phyloP scores from a whole-genome alignment of 1,140 invertebrate species.

The Papilio polytes region DNA sequence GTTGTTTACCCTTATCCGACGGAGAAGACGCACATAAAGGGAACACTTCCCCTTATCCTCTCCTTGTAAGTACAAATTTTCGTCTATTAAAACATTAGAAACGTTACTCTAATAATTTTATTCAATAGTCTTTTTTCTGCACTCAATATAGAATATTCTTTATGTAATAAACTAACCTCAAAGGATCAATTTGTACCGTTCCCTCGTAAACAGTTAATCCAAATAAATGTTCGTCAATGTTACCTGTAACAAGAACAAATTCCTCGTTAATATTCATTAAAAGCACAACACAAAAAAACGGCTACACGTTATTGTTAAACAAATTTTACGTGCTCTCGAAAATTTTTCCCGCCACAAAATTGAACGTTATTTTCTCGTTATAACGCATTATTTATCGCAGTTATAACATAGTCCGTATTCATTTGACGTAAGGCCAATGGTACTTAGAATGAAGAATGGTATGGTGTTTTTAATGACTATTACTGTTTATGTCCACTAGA shows the following conservation, averaged over 20 bases:
- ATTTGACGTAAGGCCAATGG: constrained; percentile 7
- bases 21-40: too few relatives aligned
- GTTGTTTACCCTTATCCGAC: too few relatives aligned
- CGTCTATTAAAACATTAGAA: too few relatives aligned
- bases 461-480: not conserved
- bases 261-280: constrained; percentile 49
- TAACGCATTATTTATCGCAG: constrained; percentile 29
- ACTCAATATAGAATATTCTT: not conserved
- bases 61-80: too few relatives aligned
- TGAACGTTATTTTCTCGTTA: constrained; percentile 31
- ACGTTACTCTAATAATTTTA: too few relatives aligned
- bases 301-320: constrained; percentile 49
- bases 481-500: not conserved
- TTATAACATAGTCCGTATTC: constrained; percentile 1
- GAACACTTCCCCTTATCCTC: too few relatives aligned
- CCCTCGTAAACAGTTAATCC: constrained; percentile 7
- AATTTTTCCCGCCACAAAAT: constrained; percentile 17
- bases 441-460: not conserved
- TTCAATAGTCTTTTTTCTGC: too few relatives aligned
- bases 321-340: constrained; percentile 39
- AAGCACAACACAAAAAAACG: constrained; percentile 30
- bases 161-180: constrained; percentile 13
- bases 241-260: constrained; percentile 47
- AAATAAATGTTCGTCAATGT: constrained; percentile 37
- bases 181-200: not conserved